Conservation (phyloP, 2,888 invertebrate species). For the Phaedon cochleariae region DNA sequence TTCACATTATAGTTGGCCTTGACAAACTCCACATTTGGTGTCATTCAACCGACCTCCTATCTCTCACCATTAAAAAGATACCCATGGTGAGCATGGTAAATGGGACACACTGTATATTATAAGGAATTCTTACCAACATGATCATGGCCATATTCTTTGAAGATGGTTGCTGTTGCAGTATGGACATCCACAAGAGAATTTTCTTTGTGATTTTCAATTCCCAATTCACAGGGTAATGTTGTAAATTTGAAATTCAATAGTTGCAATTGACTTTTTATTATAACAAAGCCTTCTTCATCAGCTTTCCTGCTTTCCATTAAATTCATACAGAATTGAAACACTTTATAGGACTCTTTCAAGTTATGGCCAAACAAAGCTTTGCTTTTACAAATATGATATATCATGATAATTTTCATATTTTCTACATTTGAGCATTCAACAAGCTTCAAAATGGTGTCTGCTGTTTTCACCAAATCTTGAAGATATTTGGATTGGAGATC, state of each 20-base stretch:
- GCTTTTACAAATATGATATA: slow-evolving; percentile 39
- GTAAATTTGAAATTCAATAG: slow-evolving; percentile 40
- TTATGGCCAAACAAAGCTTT: slow-evolving; percentile 36
- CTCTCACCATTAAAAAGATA: too few relatives aligned
- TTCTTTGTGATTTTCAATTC: slow-evolving; percentile 24
- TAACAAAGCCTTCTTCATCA: slow-evolving; percentile 30
- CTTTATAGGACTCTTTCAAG: slow-evolving; percentile 36
- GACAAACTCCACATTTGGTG: too few relatives aligned
- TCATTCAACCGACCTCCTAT: too few relatives aligned
- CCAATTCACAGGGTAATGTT: slow-evolving; percentile 28
- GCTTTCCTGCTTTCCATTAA: slow-evolving; percentile 26
- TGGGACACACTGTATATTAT: too few relatives aligned
- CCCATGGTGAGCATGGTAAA: too few relatives aligned
- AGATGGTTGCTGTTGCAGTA: slow-evolving; percentile 32
- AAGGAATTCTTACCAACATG: slow-evolving; percentile 25
- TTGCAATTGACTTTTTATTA: slow-evolving; percentile 40
- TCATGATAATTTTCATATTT: slow-evolving; percentile 27
- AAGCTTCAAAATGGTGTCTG: slow-evolving; percentile 32
- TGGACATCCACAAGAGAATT: slow-evolving; percentile 35
- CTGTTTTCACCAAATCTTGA: slow-evolving; percentile 32
- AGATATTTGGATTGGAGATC: slow-evolving; percentile 36
- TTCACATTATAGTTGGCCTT: too few relatives aligned
- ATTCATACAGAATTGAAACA: slow-evolving; percentile 41
- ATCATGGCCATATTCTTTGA: slow-evolving; percentile 21
- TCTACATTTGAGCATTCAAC: slow-evolving; percentile 16